Percentiles rank a stretch among this genome's conserved stretches.
phyloP scores from a whole-genome alignment of 2,797 vertebrate genomes.

The Okamejei kenojei region DNA sequence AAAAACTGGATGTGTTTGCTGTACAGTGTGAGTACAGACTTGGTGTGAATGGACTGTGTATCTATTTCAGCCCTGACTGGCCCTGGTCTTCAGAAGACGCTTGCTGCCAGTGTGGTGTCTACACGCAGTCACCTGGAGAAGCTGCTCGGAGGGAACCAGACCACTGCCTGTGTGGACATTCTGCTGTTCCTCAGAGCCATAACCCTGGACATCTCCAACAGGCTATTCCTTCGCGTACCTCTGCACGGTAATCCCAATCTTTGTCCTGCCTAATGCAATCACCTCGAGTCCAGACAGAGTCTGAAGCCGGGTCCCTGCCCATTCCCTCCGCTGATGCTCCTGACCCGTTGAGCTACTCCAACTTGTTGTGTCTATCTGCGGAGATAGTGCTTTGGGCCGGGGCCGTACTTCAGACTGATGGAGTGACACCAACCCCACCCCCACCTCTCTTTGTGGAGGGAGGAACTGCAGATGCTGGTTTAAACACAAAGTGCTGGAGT shows the following conservation, averaged over 20 bases:
- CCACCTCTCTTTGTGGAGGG: no score
- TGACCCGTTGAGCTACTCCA: no score
- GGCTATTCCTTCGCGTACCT: constrained; percentile 78
- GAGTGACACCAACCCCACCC: no score
- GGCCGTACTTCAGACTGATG: no score
- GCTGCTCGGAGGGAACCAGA: constrained; percentile 59
- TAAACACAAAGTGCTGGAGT: no score
- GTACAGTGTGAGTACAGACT: background rate
- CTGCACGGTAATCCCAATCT: constrained; percentile 66
- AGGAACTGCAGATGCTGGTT: no score
- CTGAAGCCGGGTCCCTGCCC: no score
- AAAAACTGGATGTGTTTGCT: background rate
- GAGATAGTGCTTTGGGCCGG: no score
- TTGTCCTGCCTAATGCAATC: background rate
- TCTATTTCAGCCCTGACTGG: constrained; percentile 74
- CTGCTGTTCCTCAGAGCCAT: constrained; percentile 77
- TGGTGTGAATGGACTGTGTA: background rate
- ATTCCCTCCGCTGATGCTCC: no score
- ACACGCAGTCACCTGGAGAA: constrained; percentile 66
- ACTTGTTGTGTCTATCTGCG: no score
- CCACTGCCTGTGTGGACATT: constrained; percentile 62
- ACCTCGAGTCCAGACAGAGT: background rate
- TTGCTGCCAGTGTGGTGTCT: constrained; percentile 65
- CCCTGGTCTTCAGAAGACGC: constrained; percentile 70
- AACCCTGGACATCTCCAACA: constrained; percentile 83